Evolutionary conservation across 2,113 vertebrate species (phyloP).

Genomic region (Ceyx melanurus): DNA sequence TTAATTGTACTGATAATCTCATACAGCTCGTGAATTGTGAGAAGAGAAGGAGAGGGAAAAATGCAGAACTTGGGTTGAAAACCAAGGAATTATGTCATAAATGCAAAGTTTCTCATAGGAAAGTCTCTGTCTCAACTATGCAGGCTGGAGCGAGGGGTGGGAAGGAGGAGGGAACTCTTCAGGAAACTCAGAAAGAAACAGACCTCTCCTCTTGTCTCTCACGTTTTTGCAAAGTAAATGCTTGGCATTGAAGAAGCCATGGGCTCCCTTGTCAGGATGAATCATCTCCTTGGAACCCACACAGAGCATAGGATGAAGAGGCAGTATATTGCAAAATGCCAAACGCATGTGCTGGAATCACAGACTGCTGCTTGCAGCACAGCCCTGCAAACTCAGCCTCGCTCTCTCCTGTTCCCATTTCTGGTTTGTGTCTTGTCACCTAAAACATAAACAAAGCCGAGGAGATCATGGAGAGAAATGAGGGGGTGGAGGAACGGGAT

Average conservation of each 20-base stretch:
- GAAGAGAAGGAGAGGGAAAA: constrained; percentile 69
- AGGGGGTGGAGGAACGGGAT: constrained; percentile 34
- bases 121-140: constrained; percentile 68
- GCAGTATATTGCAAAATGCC: constrained; percentile 51
- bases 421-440: constrained; percentile 78
- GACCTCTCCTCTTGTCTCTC: constrained; percentile 58
- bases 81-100: constrained; percentile 66
- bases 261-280: constrained; percentile 73
- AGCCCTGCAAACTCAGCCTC: not conserved
- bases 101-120: constrained; percentile 80
- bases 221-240: constrained; percentile 60
- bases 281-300: constrained; percentile 74
- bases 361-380: constrained; percentile 44
- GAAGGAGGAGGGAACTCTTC: constrained; percentile 53
- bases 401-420: constrained; percentile 3
- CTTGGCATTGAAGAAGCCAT: constrained; percentile 59
- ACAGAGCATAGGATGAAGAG: constrained; percentile 50
- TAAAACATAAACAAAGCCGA: constrained; percentile 64
- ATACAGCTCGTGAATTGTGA: constrained; percentile 87
- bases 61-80: constrained; percentile 40
- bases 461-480: constrained; percentile 37
- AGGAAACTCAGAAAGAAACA: constrained; percentile 52
- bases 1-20: constrained; percentile 93
- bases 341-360: constrained; percentile 64
- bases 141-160: not conserved